Evolutionary conservation across 2,113 vertebrate species (phyloP), one percentile per base, ranked within the genome.

Genomic region (Chaetorhynchus papuensis): DNA sequence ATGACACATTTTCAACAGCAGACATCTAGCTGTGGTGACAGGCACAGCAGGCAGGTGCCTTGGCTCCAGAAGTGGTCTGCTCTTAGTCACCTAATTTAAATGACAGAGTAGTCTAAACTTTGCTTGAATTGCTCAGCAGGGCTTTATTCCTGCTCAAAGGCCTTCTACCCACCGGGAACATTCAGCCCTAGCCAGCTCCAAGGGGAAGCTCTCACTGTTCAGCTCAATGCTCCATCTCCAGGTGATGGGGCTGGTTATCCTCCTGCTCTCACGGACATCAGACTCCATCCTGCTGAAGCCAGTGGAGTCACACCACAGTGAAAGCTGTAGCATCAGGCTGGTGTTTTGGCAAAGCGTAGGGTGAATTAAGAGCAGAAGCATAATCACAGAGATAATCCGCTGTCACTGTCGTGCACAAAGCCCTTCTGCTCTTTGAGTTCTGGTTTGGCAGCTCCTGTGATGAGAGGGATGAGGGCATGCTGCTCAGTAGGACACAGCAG

Each of bases 271-370:
- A 11, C 1, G 23, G 21, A n/a, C 31, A 53, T 63, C 60, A 56
- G 24, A 28, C 35, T 61, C 37, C 77, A 69, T 26, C 20, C 37
- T 68, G 28, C 54, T 23, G 41, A 69, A 76, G 22, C 31, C 63
- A 4, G 0, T 13, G 30, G 69, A 71, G 37, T 10, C 1, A 0
- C 30, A 59, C 15, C 45, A 52, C 1, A 0, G 81, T 82, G 83
- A 54, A 81, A 84, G 42, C 30, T 0, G 0, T 10, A 27, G 31
- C 5, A 3, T 68, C 33, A 72, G 37, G 31, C 35, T 65, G 66
- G 12, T 37, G 14, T 59, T 70, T 79, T 41, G 45, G 37, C 41
- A 74, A 45, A 49, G 27, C 0, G 0, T 13, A 37, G 37, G 28
- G 17, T 2, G 6, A 82, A 35, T 21, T 60, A 39, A 11, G 24